phyloP scores from a whole-genome alignment of 2,888 invertebrate genomes.

The Lasioglossum marginatum region DNA sequence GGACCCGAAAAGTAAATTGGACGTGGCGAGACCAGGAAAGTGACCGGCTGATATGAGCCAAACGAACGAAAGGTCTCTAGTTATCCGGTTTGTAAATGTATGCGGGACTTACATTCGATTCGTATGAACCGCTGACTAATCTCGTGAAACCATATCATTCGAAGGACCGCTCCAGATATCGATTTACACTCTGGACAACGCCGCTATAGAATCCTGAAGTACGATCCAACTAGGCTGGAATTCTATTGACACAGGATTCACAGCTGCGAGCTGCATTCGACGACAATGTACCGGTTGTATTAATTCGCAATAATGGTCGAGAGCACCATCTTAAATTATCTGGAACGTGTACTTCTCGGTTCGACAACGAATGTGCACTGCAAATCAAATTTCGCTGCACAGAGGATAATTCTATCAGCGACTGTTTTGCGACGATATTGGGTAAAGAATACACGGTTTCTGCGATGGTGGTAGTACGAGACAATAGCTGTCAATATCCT shows the following conservation, averaged over 20 bases:
- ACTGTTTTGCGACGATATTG: background rate
- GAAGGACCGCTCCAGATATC: conserved; percentile 71
- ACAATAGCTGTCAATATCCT: background rate
- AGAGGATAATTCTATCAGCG: background rate
- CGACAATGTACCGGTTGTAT: conserved; percentile 55
- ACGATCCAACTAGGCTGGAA: conserved; percentile 30
- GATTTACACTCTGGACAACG: conserved; percentile 70
- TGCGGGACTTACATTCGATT: conserved; percentile 74
- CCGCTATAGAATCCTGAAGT: conserved; percentile 36
- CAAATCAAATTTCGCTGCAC: background rate
- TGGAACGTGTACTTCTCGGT: background rate
- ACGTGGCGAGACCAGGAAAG: conserved; percentile 25
- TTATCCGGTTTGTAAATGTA: conserved; percentile 65
- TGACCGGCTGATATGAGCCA: conserved; percentile 44
- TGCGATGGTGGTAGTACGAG: background rate
- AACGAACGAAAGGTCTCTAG: conserved; percentile 25
- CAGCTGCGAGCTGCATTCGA: conserved; percentile 33
- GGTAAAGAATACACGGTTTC: background rate
- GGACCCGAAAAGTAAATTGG: conserved; percentile 66
- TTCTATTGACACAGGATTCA: conserved; percentile 69
- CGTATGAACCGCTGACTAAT: conserved; percentile 73
- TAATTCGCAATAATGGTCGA: conserved; percentile 62
- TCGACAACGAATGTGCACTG: background rate
- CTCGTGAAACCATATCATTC: conserved; percentile 75
- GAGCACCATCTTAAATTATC: conserved; percentile 12